Evolutionary conservation across 2,888 invertebrate species (phyloP).

Genomic region (Drosophila kuntzei): DNA sequence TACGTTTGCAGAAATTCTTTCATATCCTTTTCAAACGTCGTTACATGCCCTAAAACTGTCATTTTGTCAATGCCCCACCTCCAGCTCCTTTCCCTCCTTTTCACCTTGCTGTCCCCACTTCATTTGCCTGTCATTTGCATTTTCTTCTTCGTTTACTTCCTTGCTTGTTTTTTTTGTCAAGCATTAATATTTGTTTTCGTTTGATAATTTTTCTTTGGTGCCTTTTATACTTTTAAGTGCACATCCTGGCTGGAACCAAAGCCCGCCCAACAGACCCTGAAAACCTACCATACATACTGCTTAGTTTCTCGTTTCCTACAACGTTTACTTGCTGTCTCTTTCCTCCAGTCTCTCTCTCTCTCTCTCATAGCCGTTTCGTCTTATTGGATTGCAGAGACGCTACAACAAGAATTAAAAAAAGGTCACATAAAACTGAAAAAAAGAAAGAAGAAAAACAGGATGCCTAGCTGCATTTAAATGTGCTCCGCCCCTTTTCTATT

Average conservation of each 20-base stretch:
- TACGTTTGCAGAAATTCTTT: slow-evolving; percentile 77
- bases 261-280: neutral
- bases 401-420: slow-evolving; percentile 43
- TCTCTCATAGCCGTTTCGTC: slow-evolving; percentile 57
- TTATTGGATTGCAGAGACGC: slow-evolving; percentile 75
- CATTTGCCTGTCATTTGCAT: slow-evolving; percentile 73
- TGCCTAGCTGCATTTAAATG: slow-evolving; percentile 74
- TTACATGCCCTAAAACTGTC: slow-evolving; percentile 81
- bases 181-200: slow-evolving; percentile 82
- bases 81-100: slow-evolving; percentile 9
- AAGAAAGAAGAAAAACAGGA: slow-evolving; percentile 34
- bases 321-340: slow-evolving; percentile 46
- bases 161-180: slow-evolving; percentile 27
- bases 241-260: slow-evolving; percentile 37
- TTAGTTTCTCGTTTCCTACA: slow-evolving; percentile 44
- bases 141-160: slow-evolving; percentile 46
- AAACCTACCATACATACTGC: slow-evolving; percentile 7
- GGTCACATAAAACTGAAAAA: slow-evolving; percentile 35
- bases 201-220: slow-evolving; percentile 80
- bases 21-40: slow-evolving; percentile 74
- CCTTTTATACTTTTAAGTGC: slow-evolving; percentile 80
- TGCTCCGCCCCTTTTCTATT: slow-evolving; percentile 83
- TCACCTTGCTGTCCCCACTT: slow-evolving; percentile 18
- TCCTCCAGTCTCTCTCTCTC: slow-evolving; percentile 53
- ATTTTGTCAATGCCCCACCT: slow-evolving; percentile 65